Percentiles rank a stretch among this genome's conserved stretches.
Evolutionary conservation across 2,797 vertebrate species (phyloP).

Genomic region (Muscicapa striata): DNA sequence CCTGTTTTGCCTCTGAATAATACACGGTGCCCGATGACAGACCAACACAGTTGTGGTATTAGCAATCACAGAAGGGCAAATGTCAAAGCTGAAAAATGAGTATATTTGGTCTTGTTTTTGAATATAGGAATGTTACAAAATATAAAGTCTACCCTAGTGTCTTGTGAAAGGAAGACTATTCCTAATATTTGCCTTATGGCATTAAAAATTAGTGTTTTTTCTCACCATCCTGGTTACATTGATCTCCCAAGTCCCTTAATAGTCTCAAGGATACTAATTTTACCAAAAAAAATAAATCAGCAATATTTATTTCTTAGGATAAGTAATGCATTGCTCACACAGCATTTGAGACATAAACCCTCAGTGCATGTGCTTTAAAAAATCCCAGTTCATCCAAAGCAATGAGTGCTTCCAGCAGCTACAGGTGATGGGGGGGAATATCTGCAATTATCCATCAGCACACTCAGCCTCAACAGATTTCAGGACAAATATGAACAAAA

Average conservation of each 20-base stretch:
- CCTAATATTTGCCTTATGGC: background rate
- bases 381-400: background rate
- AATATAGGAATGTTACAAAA: background rate
- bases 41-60: background rate
- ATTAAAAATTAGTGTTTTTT: background rate
- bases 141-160: background rate
- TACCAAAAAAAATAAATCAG: background rate
- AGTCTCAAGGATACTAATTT: background rate
- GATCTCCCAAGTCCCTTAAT: background rate
- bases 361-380: background rate
- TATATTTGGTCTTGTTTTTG: background rate
- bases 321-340: background rate
- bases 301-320: background rate
- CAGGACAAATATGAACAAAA: background rate
- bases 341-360: background rate
- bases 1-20: constrained; percentile 12
- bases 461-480: background rate
- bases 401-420: background rate
- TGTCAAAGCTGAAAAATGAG: constrained; percentile 9
- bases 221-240: background rate
- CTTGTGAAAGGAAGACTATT: background rate
- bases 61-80: constrained; percentile 19
- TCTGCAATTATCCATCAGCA: background rate
- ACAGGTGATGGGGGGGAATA: background rate
- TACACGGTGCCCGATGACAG: background rate